A percentile compares a stretch with the other conserved stretches of the same genome.
phyloP scores from a whole-genome alignment of 2,888 invertebrate species.

The Tenthredo notha region DNA sequence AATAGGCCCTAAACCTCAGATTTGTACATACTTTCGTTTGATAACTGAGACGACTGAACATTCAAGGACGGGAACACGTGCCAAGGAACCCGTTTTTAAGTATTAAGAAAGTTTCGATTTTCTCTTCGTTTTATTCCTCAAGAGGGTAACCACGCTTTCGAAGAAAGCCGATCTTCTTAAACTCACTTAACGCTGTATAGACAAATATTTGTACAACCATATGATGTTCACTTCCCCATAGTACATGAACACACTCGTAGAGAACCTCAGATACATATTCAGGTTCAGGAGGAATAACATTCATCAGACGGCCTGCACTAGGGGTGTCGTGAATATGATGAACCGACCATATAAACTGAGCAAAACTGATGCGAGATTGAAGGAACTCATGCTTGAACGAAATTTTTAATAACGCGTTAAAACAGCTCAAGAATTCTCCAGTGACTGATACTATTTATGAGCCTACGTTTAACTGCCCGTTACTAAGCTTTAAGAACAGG shows the following conservation, averaged over 20 bases:
- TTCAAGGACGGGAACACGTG: not conserved
- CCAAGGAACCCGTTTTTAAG: not conserved
- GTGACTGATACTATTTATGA: conserved; percentile 7
- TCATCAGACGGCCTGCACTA: not conserved
- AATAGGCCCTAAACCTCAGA: not conserved
- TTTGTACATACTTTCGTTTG: conserved; percentile 9
- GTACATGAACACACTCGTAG: not conserved
- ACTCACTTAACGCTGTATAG: conserved; percentile 35
- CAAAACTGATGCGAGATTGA: not conserved
- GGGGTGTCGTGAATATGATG: not conserved
- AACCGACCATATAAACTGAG: not conserved
- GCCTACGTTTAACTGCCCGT: conserved; percentile 18
- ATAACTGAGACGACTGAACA: not conserved
- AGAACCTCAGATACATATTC: not conserved
- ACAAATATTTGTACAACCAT: conserved; percentile 32
- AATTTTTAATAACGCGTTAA: not conserved
- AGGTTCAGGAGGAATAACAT: conserved; percentile 10
- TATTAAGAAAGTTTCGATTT: conserved; percentile 23
- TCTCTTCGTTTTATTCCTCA: conserved; percentile 15
- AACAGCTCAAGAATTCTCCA: not conserved
- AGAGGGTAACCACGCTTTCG: conserved; percentile 4
- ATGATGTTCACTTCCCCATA: conserved; percentile 1
- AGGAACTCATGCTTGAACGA: not conserved
- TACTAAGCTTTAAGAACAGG: not conserved
- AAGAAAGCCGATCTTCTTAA: conserved; percentile 24